Evolutionary conservation across 1,140 invertebrate species (phyloP).

Genomic region (Drosophila nannoptera): DNA sequence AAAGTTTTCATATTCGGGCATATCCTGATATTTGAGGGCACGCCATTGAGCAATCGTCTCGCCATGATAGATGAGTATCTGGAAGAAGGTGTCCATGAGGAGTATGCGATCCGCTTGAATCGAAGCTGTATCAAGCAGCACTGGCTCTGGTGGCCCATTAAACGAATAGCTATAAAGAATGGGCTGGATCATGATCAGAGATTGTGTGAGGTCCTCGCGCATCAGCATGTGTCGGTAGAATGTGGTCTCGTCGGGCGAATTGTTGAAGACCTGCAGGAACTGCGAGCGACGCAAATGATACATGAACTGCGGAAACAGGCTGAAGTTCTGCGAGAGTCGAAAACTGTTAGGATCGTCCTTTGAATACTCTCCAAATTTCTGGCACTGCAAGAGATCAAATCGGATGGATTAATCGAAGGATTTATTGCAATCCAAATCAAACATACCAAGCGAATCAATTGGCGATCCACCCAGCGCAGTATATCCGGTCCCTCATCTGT

Average conservation of each 20-base stretch:
- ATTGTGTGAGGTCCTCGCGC: conserved; percentile 97
- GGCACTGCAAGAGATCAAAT: conserved; percentile 86
- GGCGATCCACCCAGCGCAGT: conserved; percentile 98
- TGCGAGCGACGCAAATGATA: conserved; percentile 98
- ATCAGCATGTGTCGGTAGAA: conserved; percentile 99
- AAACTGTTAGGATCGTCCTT: conserved; percentile 99
- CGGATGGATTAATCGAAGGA: background rate
- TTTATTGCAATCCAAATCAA: background rate
- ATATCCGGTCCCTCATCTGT: conserved; percentile 98
- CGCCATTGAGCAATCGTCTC: conserved; percentile 99
- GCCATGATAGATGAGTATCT: conserved; percentile 99
- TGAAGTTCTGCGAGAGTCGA: conserved; percentile 96
- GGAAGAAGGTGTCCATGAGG: conserved; percentile 99
- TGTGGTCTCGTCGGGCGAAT: conserved; percentile 99
- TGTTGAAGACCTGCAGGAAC: conserved; percentile 99
- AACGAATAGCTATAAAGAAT: conserved; percentile 99
- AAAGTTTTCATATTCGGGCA: conserved; percentile 98
- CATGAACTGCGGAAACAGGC: conserved; percentile 99
- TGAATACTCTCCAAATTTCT: conserved; percentile 99
- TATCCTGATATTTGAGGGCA: conserved; percentile 95
- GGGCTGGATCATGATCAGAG: conserved; percentile 99
- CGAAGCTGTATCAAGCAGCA: conserved; percentile 97
- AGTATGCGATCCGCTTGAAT: conserved; percentile 98
- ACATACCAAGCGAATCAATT: conserved; percentile 95
- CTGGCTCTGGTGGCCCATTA: conserved; percentile 97